Evolutionary conservation across 64 coral and sea anemone genomes (phyloP).

Genomic region (Anthopleura sola): DNA sequence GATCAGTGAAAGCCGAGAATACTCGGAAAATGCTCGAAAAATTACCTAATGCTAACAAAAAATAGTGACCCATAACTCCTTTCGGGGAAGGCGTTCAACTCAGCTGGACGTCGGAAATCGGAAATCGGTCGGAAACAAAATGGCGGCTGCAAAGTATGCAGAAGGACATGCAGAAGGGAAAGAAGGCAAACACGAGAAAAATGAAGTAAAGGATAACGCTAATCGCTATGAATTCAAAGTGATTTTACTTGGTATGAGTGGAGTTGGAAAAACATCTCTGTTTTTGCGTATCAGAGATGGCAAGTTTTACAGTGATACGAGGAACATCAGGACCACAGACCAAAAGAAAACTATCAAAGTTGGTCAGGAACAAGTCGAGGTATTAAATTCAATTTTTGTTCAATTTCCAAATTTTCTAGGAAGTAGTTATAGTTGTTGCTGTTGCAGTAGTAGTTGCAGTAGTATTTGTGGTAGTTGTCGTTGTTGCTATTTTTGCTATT

Average conservation of each 20-base stretch:
- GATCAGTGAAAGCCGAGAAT: too few species aligned
- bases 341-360: background rate
- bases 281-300: background rate
- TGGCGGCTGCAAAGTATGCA: background rate
- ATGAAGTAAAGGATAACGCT: background rate
- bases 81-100: too few species aligned
- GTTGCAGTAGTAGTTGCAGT: too few species aligned
- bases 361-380: background rate
- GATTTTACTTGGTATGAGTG: slow-evolving; percentile 16
- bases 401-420: too few species aligned
- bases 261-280: slow-evolving; percentile 17
- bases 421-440: too few species aligned
- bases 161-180: background rate
- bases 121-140: background rate
- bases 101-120: background rate
- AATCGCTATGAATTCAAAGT: slow-evolving; percentile 6
- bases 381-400: too few species aligned
- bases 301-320: background rate
- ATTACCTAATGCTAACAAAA: too few species aligned
- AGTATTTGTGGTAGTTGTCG: too few species aligned
- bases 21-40: too few species aligned
- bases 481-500: too few species aligned
- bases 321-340: background rate
- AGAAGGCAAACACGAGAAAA: background rate
- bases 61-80: too few species aligned